Evolutionary conservation across 2,113 vertebrate species (phyloP), one percentile per base, ranked within the genome.

Genomic region (Bungarus multicinctus): DNA sequence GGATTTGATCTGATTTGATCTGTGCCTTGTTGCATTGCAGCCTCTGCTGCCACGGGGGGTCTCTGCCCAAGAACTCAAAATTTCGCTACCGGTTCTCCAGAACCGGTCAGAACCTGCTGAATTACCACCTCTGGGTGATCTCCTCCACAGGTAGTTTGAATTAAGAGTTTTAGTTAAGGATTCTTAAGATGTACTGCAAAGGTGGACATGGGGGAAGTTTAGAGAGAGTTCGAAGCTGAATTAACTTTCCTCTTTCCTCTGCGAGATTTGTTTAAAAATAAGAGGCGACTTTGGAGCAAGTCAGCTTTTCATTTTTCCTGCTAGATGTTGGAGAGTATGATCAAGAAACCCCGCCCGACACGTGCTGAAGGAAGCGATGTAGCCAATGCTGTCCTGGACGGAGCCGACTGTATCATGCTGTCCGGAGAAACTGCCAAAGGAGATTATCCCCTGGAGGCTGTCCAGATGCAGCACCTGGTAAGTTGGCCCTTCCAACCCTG

Each of bases 271-370:
- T 27, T 25, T 50, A 50, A 23, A 87, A 53, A 85, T 3, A 18
- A 89, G 47, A 50, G 5, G 74, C 0, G 1, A 0, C 55, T 30
- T 89, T 1, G 20, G 0, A 64, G 6, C 45, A 22, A 50, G 22
- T 50, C 64, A 3, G 95, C 54, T 52, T 45, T 45, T 16, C n/a
- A 23, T 58, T 0, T 54, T 90, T 87, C n/a, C 58, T 92, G 74
- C 85, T 85, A 99, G 99, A 99, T 99, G 99, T 95, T 99, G 97
- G 99, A 99, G 96, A 99, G 99, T 97, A 99, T 99, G 99, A 99
- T 99, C 96, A 99, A 99, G 98, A 99, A 99, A 85, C 99, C 99
- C 10, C 98, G 99, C 0, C 99, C 99, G 0, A 99, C 99, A 0
- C 98, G 99, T 0, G 99, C 99, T 0, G 99, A 99, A 97, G 99